Evolutionary conservation across 2,113 vertebrate species (phyloP).

Genomic region (Narcine bancroftii): DNA sequence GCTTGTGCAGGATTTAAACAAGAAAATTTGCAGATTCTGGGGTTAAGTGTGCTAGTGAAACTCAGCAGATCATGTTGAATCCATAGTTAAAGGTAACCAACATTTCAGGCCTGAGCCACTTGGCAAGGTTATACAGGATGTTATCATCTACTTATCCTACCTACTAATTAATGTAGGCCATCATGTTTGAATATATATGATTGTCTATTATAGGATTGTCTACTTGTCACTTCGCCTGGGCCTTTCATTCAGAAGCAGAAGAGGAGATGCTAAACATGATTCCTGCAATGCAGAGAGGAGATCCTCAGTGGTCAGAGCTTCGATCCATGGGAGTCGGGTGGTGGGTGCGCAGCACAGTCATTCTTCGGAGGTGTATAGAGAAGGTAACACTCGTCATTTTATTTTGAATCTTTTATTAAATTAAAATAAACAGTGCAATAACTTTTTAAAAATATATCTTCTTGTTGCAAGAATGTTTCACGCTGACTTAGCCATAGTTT

Average conservation of each 20-base stretch:
- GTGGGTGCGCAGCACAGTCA: slow-evolving; percentile 87
- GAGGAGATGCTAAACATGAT: slow-evolving; percentile 87
- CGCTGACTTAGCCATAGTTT: not conserved
- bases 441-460: not conserved
- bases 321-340: slow-evolving; percentile 92
- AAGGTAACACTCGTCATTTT: slow-evolving; percentile 61
- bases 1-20: not conserved
- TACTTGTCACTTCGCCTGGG: slow-evolving; percentile 92
- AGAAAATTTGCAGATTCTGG: too few species aligned
- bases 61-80: too few species aligned
- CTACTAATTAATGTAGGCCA: not conserved
- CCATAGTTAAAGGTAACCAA: too few species aligned
- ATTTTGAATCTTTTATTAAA: not conserved
- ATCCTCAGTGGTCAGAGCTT: slow-evolving; percentile 83
- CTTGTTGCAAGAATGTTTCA: too few species aligned
- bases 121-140: too few species aligned
- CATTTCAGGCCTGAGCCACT: too few species aligned
- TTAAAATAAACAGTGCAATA: not conserved
- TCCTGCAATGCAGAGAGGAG: slow-evolving; percentile 77
- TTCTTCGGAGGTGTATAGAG: slow-evolving; percentile 82
- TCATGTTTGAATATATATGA: not conserved
- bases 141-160: not conserved
- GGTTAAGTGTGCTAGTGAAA: too few species aligned
- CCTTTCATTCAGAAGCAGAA: slow-evolving; percentile 94
- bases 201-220: slow-evolving; percentile 67